Conservation (phyloP, 2,113 vertebrate species). For the Lichenostomus cassidix region DNA sequence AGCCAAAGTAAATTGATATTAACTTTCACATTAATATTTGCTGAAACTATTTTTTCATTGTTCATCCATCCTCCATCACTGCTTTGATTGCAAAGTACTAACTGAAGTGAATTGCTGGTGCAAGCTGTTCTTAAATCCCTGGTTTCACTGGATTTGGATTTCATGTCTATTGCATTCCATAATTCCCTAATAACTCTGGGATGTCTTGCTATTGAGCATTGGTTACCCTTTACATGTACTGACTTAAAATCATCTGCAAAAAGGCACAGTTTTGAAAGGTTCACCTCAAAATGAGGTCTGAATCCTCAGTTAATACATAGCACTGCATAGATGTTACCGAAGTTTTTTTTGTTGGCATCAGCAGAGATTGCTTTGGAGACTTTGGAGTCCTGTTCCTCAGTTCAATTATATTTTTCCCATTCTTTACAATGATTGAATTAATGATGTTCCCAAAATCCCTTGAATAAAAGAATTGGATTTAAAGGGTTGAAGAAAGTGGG, state of each 20-base stretch:
- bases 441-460: neutral
- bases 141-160: conserved; percentile 12
- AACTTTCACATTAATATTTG: conserved; percentile 8
- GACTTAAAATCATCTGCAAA: neutral
- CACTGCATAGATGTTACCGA: neutral
- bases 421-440: conserved; percentile 6
- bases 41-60: conserved; percentile 13
- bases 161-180: neutral
- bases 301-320: neutral
- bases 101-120: conserved; percentile 2
- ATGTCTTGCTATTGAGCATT: neutral
- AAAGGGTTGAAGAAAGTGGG: conserved; percentile 3
- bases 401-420: neutral
- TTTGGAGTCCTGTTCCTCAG: neutral
- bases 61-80: neutral
- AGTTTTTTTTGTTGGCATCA: conserved; percentile 11
- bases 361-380: neutral
- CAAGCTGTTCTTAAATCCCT: conserved; percentile 9
- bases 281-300: neutral
- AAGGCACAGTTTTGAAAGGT: neutral
- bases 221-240: neutral
- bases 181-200: conserved; percentile 17
- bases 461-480: neutral
- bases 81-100: neutral
- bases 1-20: neutral